phyloP scores from a whole-genome alignment of 2,797 vertebrate species.

The Platalea minor region DNA sequence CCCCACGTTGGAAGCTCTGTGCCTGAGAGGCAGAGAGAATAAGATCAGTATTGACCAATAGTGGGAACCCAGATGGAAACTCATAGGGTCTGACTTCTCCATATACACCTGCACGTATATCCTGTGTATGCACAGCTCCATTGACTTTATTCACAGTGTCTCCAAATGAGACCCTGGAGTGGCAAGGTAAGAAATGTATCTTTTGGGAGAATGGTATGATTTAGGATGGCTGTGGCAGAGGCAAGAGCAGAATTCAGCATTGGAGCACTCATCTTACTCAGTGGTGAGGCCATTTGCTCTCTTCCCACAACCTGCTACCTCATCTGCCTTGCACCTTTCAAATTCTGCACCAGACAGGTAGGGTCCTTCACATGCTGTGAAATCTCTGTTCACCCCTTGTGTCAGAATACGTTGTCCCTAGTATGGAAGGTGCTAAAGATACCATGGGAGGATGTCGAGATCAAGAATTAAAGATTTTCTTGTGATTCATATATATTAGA shows the following conservation, averaged over 20 bases:
- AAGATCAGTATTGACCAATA: neutral
- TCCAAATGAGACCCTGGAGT: neutral
- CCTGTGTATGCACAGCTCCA: neutral
- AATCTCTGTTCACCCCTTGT: neutral
- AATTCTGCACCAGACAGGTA: neutral
- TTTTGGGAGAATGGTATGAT: neutral
- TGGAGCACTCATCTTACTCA: neutral
- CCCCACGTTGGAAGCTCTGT: neutral
- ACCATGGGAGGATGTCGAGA: fast-evolving
- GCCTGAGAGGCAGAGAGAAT: neutral
- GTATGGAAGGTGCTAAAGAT: neutral
- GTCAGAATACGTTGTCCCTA: neutral
- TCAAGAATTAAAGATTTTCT: neutral
- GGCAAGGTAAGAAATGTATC: neutral
- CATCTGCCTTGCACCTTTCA: neutral
- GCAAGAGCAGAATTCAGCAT: neutral
- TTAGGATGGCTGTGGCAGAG: neutral
- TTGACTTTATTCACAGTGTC: neutral
- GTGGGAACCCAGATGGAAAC: neutral
- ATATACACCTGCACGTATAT: fast-evolving
- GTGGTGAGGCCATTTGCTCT: neutral
- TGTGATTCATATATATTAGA: neutral
- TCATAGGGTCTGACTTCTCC: neutral
- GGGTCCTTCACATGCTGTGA: neutral
- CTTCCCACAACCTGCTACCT: neutral